Evolutionary conservation across 2,888 invertebrate genomes (phyloP).

Genomic region (Coenonympha glycerion): DNA sequence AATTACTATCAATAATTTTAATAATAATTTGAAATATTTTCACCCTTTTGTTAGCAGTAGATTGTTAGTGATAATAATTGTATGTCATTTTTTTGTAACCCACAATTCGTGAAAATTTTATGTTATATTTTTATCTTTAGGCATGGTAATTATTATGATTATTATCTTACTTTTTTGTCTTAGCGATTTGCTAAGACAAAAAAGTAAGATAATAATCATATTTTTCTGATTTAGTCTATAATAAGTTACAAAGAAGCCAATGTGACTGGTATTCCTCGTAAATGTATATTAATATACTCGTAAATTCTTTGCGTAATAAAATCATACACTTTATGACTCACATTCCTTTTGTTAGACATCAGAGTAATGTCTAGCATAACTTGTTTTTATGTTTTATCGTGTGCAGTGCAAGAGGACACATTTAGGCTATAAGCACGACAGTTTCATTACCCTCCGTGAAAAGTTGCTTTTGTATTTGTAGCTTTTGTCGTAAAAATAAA

Average conservation of each 20-base stretch:
- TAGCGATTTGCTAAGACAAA: no score
- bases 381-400: not conserved
- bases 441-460: constrained; percentile 44
- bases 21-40: no score
- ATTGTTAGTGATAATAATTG: no score
- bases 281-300: not conserved
- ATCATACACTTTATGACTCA: not conserved
- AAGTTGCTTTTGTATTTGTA: constrained; percentile 41
- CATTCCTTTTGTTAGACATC: not conserved
- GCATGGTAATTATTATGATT: no score
- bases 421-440: constrained; percentile 40
- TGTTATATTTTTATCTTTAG: no score
- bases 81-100: no score
- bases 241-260: not conserved
- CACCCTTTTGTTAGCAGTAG: no score
- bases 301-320: constrained; percentile 1
- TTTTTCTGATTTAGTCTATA: not conserved
- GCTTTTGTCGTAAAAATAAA: constrained; percentile 27
- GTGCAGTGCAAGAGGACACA: constrained; percentile 8
- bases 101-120: no score
- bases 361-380: constrained; percentile 2
- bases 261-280: not conserved
- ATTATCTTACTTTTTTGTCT: no score
- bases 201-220: not conserved
- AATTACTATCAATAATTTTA: no score